A percentile compares a stretch with the other conserved stretches of the same genome.
Conservation (phyloP, 2,113 vertebrate genomes). For the Gavialis gangeticus region DNA sequence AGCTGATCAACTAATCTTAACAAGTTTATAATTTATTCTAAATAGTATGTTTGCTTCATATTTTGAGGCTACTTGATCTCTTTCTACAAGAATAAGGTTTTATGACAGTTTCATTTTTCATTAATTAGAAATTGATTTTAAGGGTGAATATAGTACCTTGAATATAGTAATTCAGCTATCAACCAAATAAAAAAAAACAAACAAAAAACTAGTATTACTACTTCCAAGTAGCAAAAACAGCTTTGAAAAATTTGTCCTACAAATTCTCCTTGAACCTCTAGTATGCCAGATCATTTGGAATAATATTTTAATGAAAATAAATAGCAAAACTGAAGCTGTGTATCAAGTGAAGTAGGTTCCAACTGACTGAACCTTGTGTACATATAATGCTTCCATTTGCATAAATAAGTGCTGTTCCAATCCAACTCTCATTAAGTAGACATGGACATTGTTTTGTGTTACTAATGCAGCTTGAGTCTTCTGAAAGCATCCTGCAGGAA, state of each 20-base stretch:
- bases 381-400: constrained; percentile 18
- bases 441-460: constrained; percentile 90
- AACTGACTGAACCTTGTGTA: background rate
- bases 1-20: too few relatives aligned
- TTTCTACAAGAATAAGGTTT: too few relatives aligned
- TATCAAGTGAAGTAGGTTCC: background rate
- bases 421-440: constrained; percentile 65
- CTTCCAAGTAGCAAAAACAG: background rate
- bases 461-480: constrained; percentile 91
- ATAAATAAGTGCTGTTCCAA: constrained; percentile 41
- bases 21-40: too few relatives aligned
- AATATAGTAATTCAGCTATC: too few relatives aligned
- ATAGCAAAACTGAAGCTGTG: background rate
- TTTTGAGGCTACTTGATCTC: too few relatives aligned
- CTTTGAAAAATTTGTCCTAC: background rate
- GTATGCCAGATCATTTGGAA: background rate
- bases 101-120: too few relatives aligned
- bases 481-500: constrained; percentile 84
- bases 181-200: background rate
- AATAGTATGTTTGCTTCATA: too few relatives aligned
- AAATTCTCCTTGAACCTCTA: background rate
- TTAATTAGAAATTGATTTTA: too few relatives aligned
- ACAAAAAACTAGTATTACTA: background rate
- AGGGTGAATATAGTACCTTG: too few relatives aligned
- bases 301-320: background rate